These are phyloP conservation scores for Zosterops japonicus DNA, from an alignment of 2,113 vertebrate genomes.

Conservation along the genomic window DNA sequence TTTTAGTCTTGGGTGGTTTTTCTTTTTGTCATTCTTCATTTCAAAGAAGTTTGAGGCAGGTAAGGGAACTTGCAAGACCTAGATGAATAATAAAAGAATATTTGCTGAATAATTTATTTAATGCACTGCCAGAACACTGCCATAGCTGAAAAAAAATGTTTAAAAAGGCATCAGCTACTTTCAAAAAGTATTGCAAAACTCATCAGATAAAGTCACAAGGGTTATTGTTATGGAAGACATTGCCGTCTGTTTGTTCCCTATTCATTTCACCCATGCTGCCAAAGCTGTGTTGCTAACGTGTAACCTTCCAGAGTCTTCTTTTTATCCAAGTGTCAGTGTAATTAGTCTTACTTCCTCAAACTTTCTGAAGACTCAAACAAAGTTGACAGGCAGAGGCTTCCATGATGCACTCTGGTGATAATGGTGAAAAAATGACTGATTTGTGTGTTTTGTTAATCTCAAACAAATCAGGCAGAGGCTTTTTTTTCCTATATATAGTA, in stretches of 20 bases:
- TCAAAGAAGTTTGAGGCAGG: neutral
- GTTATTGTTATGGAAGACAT: neutral
- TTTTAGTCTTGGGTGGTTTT: neutral
- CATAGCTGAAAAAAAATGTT: neutral
- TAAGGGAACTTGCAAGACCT: neutral
- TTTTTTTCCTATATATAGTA: neutral
- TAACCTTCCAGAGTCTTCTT: neutral
- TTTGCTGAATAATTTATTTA: neutral
- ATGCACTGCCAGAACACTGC: neutral
- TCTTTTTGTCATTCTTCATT: neutral
- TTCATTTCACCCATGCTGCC: neutral
- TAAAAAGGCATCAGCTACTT: neutral
- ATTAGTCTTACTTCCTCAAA: neutral
- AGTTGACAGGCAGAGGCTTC: neutral
- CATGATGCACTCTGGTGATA: neutral
- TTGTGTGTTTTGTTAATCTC: neutral
- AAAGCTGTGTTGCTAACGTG: neutral
- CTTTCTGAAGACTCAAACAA: neutral
- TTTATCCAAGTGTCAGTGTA: neutral
- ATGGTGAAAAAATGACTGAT: rapidly evolving
- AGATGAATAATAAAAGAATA: neutral
- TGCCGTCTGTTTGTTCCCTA: neutral
- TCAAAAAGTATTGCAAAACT: neutral
- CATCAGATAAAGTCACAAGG: neutral
- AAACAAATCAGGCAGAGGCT: neutral